A percentile compares a stretch with the other conserved stretches of the same genome.
Conservation (phyloP, 2,797 vertebrate genomes). For the Coracias cyanogaster region DNA sequence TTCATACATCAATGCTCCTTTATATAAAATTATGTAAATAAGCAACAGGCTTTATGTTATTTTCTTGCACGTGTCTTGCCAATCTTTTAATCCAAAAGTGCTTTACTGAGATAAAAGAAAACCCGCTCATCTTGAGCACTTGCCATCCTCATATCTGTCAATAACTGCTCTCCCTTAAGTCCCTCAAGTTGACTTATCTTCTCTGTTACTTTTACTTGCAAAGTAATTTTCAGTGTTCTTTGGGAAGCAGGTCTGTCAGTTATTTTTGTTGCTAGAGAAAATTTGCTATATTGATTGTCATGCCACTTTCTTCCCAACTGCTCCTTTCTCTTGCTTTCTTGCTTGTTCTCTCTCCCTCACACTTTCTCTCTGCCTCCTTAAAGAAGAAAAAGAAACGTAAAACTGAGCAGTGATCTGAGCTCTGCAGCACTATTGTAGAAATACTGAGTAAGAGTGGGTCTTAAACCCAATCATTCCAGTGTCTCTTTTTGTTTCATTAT, state of each 20-base stretch:
- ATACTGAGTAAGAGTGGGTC: not conserved
- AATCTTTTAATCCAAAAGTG: constrained; percentile 32
- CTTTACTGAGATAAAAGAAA: constrained; percentile 64
- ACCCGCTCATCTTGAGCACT: constrained; percentile 38
- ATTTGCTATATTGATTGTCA: constrained; percentile 15
- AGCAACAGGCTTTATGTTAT: constrained; percentile 42
- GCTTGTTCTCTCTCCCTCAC: not conserved
- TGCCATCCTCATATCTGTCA: constrained; percentile 24
- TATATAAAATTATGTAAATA: constrained; percentile 69
- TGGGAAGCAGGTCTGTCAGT: constrained; percentile 45
- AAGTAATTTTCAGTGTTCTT: constrained; percentile 57
- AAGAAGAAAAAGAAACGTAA: not conserved
- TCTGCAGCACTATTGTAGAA: not conserved
- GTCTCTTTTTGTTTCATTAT: not conserved
- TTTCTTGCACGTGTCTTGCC: constrained; percentile 49
- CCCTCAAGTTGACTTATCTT: not conserved
- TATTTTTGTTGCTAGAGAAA: constrained; percentile 41
- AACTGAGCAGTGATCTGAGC: not conserved
- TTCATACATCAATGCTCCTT: constrained; percentile 31
- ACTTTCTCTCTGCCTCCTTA: not conserved
- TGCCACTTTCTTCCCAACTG: not conserved
- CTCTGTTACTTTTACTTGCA: not conserved
- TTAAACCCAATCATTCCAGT: not conserved
- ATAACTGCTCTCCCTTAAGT: constrained; percentile 43
- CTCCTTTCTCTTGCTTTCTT: not conserved